A percentile compares a stretch with the other conserved stretches of the same genome.
Conservation (phyloP, 1,140 invertebrate genomes). For the Ylistrum balloti region DNA sequence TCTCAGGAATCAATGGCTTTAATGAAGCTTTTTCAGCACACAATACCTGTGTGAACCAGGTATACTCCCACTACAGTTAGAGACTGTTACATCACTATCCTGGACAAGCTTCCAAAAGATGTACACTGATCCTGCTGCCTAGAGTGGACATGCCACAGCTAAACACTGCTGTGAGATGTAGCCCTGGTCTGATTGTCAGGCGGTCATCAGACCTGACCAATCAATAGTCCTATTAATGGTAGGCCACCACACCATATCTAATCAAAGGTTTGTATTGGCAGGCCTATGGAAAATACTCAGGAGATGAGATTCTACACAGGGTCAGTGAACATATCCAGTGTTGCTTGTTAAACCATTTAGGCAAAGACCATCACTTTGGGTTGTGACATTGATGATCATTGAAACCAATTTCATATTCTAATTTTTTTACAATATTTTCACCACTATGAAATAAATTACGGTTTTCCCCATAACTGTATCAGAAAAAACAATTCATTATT, state of each 20-base stretch:
- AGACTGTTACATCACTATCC: neutral
- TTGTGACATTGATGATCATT: too few species aligned
- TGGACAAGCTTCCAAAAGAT: too few species aligned
- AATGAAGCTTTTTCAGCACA: neutral
- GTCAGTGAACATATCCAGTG: too few species aligned
- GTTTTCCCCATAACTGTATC: too few species aligned
- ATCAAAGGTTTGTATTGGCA: neutral
- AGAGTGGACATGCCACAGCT: neutral
- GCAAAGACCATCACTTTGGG: too few species aligned
- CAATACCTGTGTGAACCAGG: neutral
- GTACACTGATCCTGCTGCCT: neutral
- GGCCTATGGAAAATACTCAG: neutral
- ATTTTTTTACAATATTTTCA: too few species aligned
- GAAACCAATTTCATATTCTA: too few species aligned
- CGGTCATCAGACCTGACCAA: slow-evolving; percentile 30
- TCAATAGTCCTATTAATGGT: neutral
- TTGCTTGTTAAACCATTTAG: too few species aligned
- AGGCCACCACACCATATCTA: neutral
- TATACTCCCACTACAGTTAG: neutral
- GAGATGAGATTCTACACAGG: too few species aligned
- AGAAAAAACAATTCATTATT: too few species aligned
- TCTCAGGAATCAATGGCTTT: neutral
- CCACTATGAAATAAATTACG: too few species aligned
- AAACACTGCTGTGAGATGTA: neutral
- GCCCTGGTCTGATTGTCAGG: neutral